A percentile compares a stretch with the other conserved stretches of the same genome.
Evolutionary conservation across 2,113 vertebrate species (phyloP).

Genomic region (Malurus melanocephalus): DNA sequence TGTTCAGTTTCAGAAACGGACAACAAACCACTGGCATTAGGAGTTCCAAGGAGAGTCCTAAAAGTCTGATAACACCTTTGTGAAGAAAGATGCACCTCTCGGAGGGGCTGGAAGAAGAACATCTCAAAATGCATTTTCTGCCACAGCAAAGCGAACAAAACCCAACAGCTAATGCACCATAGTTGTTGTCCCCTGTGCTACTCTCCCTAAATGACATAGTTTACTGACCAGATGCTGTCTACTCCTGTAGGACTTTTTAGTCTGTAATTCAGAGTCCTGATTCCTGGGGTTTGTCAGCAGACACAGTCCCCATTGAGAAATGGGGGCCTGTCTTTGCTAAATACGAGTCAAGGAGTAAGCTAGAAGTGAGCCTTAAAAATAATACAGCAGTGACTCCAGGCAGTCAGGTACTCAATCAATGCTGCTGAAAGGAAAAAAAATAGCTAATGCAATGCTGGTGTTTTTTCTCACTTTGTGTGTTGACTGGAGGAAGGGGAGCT

Average conservation of each 20-base stretch:
- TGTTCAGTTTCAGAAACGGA: constrained; percentile 72
- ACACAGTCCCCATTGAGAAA: neutral
- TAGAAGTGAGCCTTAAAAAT: neutral
- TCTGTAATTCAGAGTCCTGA: neutral
- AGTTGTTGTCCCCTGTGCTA: neutral
- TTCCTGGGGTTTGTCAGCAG: neutral
- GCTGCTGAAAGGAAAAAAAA: neutral
- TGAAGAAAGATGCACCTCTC: constrained; percentile 21
- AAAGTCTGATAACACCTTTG: constrained; percentile 58
- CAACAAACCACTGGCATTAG: constrained; percentile 18
- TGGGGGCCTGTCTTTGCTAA: neutral
- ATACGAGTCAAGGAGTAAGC: neutral
- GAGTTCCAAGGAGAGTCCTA: constrained; percentile 45
- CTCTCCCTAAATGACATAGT: neutral
- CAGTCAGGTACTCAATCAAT: neutral
- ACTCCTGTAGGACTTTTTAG: neutral
- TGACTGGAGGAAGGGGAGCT: neutral
- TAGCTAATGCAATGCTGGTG: fast-evolving
- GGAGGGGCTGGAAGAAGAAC: constrained; percentile 13
- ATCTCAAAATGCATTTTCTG: constrained; percentile 11
- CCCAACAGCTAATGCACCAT: neutral
- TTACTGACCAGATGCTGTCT: neutral
- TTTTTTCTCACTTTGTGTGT: neutral
- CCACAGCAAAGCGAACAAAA: neutral
- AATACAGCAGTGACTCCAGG: neutral